phyloP scores from a whole-genome alignment of 2,888 invertebrate genomes.

The Pollenia angustigena region DNA sequence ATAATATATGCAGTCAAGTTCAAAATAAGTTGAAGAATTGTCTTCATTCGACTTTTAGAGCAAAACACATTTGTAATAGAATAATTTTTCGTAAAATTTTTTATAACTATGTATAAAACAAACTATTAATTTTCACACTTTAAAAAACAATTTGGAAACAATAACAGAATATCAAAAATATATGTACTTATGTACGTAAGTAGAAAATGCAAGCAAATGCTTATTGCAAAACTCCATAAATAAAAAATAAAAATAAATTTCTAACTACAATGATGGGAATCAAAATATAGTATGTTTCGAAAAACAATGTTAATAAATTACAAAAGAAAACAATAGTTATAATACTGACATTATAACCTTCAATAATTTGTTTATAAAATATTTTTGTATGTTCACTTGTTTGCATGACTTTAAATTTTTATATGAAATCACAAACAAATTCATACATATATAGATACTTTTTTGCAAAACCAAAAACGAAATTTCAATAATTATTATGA shows the following conservation, averaged over 20 bases:
- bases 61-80: background rate
- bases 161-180: constrained; percentile 12
- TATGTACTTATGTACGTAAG: background rate
- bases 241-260: background rate
- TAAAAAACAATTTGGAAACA: background rate
- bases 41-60: too few relatives aligned
- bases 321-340: background rate
- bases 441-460: background rate
- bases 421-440: background rate
- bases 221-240: constrained; percentile 11
- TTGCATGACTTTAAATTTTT: background rate
- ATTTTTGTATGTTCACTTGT: background rate
- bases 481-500: background rate
- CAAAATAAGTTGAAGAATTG: too few relatives aligned
- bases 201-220: background rate
- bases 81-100: background rate
- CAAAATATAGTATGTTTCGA: background rate
- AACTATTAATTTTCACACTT: background rate
- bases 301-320: background rate
- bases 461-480: background rate
- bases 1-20: too few relatives aligned
- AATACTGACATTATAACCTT: constrained; percentile 57
- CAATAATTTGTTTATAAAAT: constrained; percentile 40
- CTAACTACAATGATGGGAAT: constrained; percentile 5
- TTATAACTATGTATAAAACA: background rate